Percentiles rank a stretch among this genome's conserved stretches.
Conservation (phyloP, 2,888 invertebrate species). For the Caenorhabditis sp. region DNA sequence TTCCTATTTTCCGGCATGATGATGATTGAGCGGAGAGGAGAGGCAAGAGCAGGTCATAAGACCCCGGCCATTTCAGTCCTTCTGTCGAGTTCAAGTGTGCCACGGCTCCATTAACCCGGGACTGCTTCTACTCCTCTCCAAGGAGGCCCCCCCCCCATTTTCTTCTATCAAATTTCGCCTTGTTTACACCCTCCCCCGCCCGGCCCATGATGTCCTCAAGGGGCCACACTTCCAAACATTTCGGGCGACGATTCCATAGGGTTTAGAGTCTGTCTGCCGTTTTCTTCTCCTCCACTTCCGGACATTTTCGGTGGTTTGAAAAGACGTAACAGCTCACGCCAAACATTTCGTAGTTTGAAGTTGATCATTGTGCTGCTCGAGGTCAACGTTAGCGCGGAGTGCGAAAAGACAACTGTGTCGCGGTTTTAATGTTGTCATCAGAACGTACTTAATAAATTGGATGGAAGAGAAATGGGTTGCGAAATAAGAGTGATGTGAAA, state of each 20-base stretch:
- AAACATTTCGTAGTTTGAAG: constrained; percentile 19
- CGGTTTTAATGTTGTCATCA: neutral
- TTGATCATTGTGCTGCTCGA: constrained; percentile 32
- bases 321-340: no score
- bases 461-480: no score
- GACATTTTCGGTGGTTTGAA: no score
- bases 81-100: constrained; percentile 40
- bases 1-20: constrained; percentile 39
- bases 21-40: constrained; percentile 31
- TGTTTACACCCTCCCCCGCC: constrained; percentile 49
- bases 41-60: constrained; percentile 29
- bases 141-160: neutral
- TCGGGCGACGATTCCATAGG: constrained; percentile 18
- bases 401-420: neutral
- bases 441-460: no score
- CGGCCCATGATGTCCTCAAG: constrained; percentile 31
- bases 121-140: neutral
- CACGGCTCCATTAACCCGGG: constrained; percentile 34
- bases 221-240: constrained; percentile 41
- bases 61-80: constrained; percentile 19
- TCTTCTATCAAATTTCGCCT: constrained; percentile 45
- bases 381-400: neutral
- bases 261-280: constrained; percentile 5
- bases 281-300: neutral
- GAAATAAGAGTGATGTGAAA: no score